Conservation (phyloP, 2,113 vertebrate genomes). For the Eira barbara region DNA sequence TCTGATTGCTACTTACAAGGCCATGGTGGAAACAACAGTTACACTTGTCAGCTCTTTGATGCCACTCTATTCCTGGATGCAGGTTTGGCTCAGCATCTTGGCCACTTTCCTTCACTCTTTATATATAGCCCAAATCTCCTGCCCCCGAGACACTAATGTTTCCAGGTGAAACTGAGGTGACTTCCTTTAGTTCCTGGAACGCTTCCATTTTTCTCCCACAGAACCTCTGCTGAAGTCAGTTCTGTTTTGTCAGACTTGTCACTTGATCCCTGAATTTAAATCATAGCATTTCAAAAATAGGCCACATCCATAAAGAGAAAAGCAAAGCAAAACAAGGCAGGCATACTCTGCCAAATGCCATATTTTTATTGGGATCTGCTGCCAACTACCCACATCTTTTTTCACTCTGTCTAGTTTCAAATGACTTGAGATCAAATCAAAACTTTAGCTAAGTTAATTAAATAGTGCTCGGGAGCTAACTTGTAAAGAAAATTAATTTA, state of each 20-base stretch:
- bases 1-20: not conserved
- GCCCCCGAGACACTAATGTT: constrained; percentile 72
- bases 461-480: constrained; percentile 32
- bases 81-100: constrained; percentile 66
- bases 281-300: constrained; percentile 73
- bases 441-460: constrained; percentile 54
- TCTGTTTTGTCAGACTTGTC: constrained; percentile 71
- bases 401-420: constrained; percentile 41
- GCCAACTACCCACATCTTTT: constrained; percentile 26
- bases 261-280: constrained; percentile 70
- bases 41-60: constrained; percentile 49
- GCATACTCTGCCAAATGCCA: constrained; percentile 1
- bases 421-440: constrained; percentile 49
- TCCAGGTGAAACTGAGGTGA: constrained; percentile 83
- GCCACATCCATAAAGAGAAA: constrained; percentile 72
- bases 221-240: not conserved
- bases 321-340: constrained; percentile 66
- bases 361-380: constrained; percentile 43
- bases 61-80: constrained; percentile 72
- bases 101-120: constrained; percentile 72
- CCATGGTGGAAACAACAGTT: constrained; percentile 42
- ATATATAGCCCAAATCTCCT: constrained; percentile 65
- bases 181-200: constrained; percentile 77
- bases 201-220: constrained; percentile 28
- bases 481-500: constrained; percentile 47